Percentiles rank a stretch among this genome's conserved stretches.
Conservation (phyloP, 2,888 invertebrate genomes). For the Ophion costatus region DNA sequence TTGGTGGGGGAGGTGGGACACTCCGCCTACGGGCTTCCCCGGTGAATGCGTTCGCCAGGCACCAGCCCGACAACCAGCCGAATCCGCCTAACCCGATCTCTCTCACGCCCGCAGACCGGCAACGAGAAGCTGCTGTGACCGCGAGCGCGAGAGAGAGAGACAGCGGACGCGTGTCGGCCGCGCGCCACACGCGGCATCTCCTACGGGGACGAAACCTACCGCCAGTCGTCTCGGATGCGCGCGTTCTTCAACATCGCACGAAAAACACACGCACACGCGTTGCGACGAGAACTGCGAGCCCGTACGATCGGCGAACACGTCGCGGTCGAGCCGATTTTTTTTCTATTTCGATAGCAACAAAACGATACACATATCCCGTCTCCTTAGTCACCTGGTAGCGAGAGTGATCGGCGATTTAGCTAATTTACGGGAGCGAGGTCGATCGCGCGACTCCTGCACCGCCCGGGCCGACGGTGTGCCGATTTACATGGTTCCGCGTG, state of each 20-base stretch:
- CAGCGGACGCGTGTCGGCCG: constrained; percentile 30
- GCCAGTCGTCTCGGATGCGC: constrained; percentile 80
- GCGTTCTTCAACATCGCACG: constrained; percentile 76
- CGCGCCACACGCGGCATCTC: constrained; percentile 64
- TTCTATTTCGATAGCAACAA: background rate
- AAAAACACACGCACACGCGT: constrained; percentile 24
- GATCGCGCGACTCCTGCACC: background rate
- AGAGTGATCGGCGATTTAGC: background rate
- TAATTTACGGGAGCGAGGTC: background rate
- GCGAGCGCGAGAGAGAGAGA: constrained; percentile 9
- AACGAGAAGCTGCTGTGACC: background rate
- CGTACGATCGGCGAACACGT: constrained; percentile 10
- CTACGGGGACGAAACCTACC: constrained; percentile 48
- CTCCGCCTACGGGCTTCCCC: constrained; percentile 12
- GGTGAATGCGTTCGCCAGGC: background rate
- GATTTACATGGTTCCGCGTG: background rate
- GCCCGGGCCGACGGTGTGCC: constrained; percentile 5
- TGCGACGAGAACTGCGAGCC: background rate
- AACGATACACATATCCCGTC: no score
- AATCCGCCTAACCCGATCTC: background rate
- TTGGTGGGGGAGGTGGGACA: constrained; percentile 15
- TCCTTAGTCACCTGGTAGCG: no score
- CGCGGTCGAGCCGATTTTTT: background rate
- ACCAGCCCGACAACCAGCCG: constrained; percentile 1
- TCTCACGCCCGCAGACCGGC: background rate